A percentile compares a stretch with the other conserved stretches of the same genome.
Conservation (phyloP, 2,113 vertebrate genomes). For the Candoia aspera region DNA sequence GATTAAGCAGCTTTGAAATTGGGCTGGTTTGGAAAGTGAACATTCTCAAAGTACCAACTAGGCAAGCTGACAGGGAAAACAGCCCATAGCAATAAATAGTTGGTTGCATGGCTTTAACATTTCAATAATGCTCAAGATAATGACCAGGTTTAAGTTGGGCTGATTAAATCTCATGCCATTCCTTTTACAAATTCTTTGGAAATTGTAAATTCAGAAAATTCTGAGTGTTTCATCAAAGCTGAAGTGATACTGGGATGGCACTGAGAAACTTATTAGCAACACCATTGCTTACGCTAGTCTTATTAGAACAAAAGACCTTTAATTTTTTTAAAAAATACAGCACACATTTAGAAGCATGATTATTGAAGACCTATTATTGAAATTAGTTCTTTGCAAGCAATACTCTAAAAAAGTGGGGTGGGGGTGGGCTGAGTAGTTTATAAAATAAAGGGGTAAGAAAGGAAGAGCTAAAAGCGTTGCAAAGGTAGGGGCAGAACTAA, state of each 20-base stretch:
- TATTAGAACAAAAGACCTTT: accelerated
- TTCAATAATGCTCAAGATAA: not conserved
- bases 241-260: not conserved
- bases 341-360: not conserved
- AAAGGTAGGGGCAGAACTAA: not conserved
- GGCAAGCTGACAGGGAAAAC: not conserved
- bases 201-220: constrained; percentile 4
- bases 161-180: constrained; percentile 55
- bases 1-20: not conserved
- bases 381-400: not conserved
- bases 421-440: not conserved
- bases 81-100: not conserved
- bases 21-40: not conserved
- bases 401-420: not conserved
- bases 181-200: constrained; percentile 28
- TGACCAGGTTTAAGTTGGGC: constrained; percentile 37
- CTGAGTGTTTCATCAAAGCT: not conserved
- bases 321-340: not conserved
- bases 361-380: not conserved
- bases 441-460: too few relatives aligned
- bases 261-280: not conserved
- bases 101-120: accelerated
- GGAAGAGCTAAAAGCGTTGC: not conserved
- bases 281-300: not conserved
- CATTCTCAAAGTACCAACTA: not conserved